Evolutionary conservation across 1,140 invertebrate species (phyloP).

Genomic region (Agrypnia vestita): DNA sequence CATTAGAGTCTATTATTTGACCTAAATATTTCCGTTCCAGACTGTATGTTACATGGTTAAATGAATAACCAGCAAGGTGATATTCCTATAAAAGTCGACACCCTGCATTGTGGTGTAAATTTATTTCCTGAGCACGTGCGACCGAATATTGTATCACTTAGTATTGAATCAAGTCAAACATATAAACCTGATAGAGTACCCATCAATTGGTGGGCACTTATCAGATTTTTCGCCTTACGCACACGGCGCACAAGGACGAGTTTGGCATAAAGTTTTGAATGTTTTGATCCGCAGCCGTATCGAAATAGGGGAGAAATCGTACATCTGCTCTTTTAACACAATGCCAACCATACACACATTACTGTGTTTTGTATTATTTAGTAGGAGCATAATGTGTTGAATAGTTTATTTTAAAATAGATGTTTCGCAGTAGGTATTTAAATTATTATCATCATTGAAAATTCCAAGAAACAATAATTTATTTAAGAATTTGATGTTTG

Average conservation of each 20-base stretch:
- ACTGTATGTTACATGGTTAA: not conserved
- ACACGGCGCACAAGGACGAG: not conserved
- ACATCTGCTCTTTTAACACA: conserved; percentile 55
- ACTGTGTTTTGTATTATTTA: not conserved
- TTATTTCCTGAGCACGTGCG: conserved; percentile 54
- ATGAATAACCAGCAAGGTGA: not conserved
- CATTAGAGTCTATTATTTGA: too few species aligned
- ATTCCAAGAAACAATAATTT: too few species aligned
- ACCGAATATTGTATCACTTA: conserved; percentile 43
- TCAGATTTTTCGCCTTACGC: not conserved
- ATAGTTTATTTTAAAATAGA: too few species aligned
- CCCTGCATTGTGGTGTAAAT: conserved; percentile 27
- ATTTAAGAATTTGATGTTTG: too few species aligned
- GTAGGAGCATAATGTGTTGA: too few species aligned
- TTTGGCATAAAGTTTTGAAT: not conserved
- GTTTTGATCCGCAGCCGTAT: not conserved
- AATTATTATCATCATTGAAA: too few species aligned
- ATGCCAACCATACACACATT: conserved; percentile 13
- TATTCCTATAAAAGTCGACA: conserved; percentile 2
- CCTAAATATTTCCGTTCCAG: too few species aligned
- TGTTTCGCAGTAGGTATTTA: too few species aligned
- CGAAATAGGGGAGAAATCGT: conserved; percentile 45
- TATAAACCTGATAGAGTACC: conserved; percentile 37
- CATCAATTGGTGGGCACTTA: not conserved
- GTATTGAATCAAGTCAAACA: conserved; percentile 54